A percentile compares a stretch with the other conserved stretches of the same genome.
phyloP scores from a whole-genome alignment of 2,113 vertebrate genomes.

The Parotia lawesii region DNA sequence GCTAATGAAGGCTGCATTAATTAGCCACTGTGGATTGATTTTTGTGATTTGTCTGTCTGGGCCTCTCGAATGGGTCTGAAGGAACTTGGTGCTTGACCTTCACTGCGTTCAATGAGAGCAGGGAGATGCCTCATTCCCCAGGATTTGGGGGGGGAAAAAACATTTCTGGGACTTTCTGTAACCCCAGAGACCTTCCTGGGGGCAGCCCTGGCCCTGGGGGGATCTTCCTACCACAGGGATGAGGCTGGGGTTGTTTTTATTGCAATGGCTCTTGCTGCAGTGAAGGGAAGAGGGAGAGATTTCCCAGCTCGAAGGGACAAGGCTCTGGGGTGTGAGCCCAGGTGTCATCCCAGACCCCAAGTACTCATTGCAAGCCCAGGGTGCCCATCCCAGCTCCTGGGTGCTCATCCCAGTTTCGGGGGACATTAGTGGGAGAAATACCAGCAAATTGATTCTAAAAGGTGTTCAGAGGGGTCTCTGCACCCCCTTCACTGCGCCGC shows the following conservation, averaged over 20 bases:
- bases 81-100: conserved; percentile 30
- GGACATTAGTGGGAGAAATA: neutral
- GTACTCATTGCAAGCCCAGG: neutral
- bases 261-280: neutral
- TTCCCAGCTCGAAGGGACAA: rapidly evolving
- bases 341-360: neutral
- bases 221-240: rapidly evolving
- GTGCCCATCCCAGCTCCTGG: neutral
- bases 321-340: too few species aligned
- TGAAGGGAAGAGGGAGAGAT: neutral
- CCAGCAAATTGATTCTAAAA: neutral
- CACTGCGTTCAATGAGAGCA: neutral
- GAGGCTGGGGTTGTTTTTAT: neutral
- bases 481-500: conserved; percentile 6
- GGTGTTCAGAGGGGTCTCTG: neutral
- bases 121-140: rapidly evolving
- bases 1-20: conserved; percentile 50
- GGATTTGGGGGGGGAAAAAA: rapidly evolving
- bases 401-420: rapidly evolving
- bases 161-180: rapidly evolving
- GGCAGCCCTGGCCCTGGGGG: rapidly evolving
- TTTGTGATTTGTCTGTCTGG: conserved; percentile 33
- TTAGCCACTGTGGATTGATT: conserved; percentile 39
- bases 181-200: too few species aligned
- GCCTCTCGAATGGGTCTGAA: neutral